phyloP scores from a whole-genome alignment of 2,888 invertebrate genomes.

The Drosophila prolongata region DNA sequence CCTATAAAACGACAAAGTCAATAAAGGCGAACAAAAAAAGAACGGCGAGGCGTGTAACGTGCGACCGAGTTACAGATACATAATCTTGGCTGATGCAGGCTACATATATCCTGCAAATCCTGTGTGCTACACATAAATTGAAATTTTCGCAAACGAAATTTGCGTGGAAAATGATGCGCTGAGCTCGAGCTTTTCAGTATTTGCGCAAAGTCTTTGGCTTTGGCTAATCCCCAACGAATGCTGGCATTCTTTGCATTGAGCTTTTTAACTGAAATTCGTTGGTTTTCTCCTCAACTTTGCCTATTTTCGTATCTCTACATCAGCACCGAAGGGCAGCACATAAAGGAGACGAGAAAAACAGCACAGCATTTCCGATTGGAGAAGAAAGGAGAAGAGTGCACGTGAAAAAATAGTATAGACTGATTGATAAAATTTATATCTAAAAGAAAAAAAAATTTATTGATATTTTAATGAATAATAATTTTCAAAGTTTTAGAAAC shows the following conservation, averaged over 20 bases:
- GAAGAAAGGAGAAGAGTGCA: constrained; percentile 13
- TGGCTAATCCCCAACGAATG: constrained; percentile 57
- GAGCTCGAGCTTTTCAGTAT: constrained; percentile 71
- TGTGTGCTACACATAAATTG: constrained; percentile 30
- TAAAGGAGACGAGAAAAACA: constrained; percentile 21
- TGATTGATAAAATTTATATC: no score
- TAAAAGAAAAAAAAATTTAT: no score
- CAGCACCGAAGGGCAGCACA: constrained; percentile 13
- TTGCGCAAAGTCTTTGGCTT: constrained; percentile 70
- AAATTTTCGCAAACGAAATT: constrained; percentile 43
- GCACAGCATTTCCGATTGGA: constrained; percentile 26
- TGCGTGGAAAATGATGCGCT: constrained; percentile 50
- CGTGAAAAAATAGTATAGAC: neutral
- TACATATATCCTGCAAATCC: constrained; percentile 28
- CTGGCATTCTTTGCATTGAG: constrained; percentile 72
- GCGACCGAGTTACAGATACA: constrained; percentile 32
- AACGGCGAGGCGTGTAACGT: constrained; percentile 26
- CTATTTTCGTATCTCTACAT: constrained; percentile 57
- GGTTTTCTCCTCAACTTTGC: constrained; percentile 58
- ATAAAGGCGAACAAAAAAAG: constrained; percentile 47
- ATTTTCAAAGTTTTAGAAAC: no score
- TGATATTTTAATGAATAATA: no score
- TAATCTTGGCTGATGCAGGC: constrained; percentile 10
- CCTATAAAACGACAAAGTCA: constrained; percentile 64
- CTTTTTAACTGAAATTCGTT: constrained; percentile 57